Percentiles rank a stretch among this genome's conserved stretches.
Conservation (phyloP, 1,140 invertebrate genomes). For the Camponotus pennsylvanicus region DNA sequence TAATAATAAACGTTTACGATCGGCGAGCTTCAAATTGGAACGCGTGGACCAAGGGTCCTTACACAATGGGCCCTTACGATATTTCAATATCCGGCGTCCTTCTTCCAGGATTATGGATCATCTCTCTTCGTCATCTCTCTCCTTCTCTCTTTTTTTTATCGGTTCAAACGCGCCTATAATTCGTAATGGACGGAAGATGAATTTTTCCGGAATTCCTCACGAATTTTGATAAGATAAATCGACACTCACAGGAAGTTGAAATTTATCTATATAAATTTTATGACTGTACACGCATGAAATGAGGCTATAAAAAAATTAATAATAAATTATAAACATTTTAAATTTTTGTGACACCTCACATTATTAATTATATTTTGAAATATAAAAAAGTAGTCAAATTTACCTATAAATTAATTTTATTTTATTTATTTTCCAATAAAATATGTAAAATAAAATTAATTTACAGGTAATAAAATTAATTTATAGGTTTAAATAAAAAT, state of each 20-base stretch:
- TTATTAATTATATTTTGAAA: slow-evolving; percentile 1
- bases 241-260: neutral
- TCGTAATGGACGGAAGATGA: slow-evolving; percentile 16
- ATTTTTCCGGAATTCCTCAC: slow-evolving; percentile 29
- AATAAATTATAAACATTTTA: neutral
- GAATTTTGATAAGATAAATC: slow-evolving; percentile 30
- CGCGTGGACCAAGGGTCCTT: neutral
- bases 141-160: neutral
- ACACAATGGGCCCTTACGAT: slow-evolving; percentile 41
- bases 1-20: slow-evolving; percentile 66
- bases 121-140: neutral
- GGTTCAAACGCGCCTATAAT: neutral
- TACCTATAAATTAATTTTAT: neutral
- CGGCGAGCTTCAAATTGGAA: slow-evolving; percentile 34
- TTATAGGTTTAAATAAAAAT: too few species aligned
- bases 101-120: slow-evolving; percentile 27
- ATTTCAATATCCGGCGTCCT: slow-evolving; percentile 45
- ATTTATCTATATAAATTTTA: slow-evolving; percentile 12
- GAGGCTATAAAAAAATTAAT: neutral
- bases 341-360: neutral
- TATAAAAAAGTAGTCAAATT: neutral
- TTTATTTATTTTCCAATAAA: too few species aligned
- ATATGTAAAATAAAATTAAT: too few species aligned
- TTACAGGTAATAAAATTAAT: too few species aligned
- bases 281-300: neutral